Evolutionary conservation across 2,113 vertebrate species (phyloP), one percentile per base, ranked within the genome.

Genomic region (Phainopepla nitens): DNA sequence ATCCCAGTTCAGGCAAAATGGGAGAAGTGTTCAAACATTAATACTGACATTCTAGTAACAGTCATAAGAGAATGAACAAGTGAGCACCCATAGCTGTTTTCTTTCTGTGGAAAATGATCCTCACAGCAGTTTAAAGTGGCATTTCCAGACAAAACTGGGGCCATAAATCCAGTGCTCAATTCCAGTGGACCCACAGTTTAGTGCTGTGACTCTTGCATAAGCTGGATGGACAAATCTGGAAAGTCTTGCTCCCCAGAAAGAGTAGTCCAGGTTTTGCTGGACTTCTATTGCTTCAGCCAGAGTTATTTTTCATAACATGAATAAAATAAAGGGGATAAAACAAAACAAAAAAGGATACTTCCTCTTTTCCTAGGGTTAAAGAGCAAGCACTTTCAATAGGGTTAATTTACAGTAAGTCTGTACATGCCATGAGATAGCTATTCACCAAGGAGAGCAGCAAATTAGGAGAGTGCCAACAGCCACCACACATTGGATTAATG

Each of bases 401-500:
- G n/a, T 53, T 82, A 65, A 90, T 87, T 49, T 20, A 84, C 18
- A 90, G 41, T 4, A 1, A 77, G 54, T 21, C 39, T 51, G 47
- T 47, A 23, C 57, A 44, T 28, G 44, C 69, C 65, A 53, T 4
- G n/a, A 83, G 61, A 90, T 44, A 93, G 45, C 86, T 92, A 45
- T 71, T 92, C 92, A 90, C 85, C 36, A 82, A 85, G 90, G 60
- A 89, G 73, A 95, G 66, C 18, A 82, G 89, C 66, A 91, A 78
- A 92, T 93, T 91, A 92, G 45, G 53, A 78, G 90, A 80, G 64
- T 82, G 95, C 91, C 94, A 96, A 91, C 87, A 96, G 90, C 71
- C 92, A 96, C 82, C 20, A 3, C 93, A 94, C 68, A 47, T 96
- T 97, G 96, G 85, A 97, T 91, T 95, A 95, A 97, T 94, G 93